Conservation (phyloP, 2,888 invertebrate species). For the Tipula helvola region DNA sequence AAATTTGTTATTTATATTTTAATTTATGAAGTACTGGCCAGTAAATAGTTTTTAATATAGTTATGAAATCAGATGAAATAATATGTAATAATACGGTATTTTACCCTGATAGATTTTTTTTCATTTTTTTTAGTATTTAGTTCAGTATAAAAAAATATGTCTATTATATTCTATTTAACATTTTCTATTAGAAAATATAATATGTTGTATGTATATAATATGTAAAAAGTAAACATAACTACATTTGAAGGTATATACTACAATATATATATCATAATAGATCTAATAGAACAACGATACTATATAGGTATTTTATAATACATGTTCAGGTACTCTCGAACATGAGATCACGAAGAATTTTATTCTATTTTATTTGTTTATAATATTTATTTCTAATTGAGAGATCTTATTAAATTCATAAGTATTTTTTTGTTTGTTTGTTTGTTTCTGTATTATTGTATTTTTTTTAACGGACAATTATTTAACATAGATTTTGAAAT, state of each 20-base stretch:
- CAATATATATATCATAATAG: not conserved
- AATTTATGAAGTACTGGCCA: not conserved
- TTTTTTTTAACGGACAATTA: not conserved
- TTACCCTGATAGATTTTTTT: not conserved
- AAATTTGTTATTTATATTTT: not conserved
- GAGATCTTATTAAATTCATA: not conserved
- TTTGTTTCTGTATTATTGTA: not conserved
- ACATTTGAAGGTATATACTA: not conserved
- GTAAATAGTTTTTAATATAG: not conserved
- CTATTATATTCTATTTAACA: conserved; percentile 4
- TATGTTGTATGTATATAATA: not conserved
- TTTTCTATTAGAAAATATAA: not conserved
- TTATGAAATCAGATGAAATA: not conserved
- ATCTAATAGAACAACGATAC: not conserved
- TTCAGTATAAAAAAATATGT: not conserved
- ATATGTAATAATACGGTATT: not conserved
- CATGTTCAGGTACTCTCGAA: not conserved
- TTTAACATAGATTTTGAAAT: not conserved
- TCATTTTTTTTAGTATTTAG: not conserved
- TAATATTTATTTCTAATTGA: not conserved
- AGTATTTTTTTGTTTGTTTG: not conserved
- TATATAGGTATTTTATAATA: not conserved
- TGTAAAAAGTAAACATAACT: not conserved
- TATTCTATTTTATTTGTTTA: not conserved
- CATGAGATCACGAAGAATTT: conserved; percentile 4